These are phyloP conservation scores for Hirundichthys speculiger DNA, from an alignment of 2,113 vertebrate genomes.

Conservation along the genomic window DNA sequence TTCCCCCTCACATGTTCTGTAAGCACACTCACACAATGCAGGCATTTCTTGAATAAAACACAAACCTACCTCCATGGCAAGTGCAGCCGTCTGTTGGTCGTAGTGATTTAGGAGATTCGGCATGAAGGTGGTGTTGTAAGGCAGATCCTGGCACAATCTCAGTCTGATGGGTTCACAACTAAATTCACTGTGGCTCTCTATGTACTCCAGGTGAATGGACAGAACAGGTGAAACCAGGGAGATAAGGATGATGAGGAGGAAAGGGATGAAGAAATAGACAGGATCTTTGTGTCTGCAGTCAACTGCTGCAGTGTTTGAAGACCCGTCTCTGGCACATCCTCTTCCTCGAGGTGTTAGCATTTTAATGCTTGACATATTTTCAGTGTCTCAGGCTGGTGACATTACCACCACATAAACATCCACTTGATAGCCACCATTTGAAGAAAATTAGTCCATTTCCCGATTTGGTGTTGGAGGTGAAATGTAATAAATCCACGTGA, in stretches of 20 bases:
- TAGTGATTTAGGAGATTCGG: slow-evolving; percentile 98
- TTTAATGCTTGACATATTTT: slow-evolving; percentile 45
- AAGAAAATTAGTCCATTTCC: slow-evolving; percentile 27
- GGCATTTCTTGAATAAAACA: not conserved
- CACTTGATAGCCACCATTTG: not conserved
- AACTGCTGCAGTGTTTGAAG: slow-evolving; percentile 19
- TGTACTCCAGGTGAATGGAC: slow-evolving; percentile 72
- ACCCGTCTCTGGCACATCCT: slow-evolving; percentile 25
- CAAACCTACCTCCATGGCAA: slow-evolving; percentile 96
- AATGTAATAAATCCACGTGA: slow-evolving; percentile 9
- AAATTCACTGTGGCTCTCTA: slow-evolving; percentile 90
- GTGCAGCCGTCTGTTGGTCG: slow-evolving; percentile 95
- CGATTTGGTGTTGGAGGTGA: not conserved
- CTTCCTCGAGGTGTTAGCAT: slow-evolving; percentile 32
- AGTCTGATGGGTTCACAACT: slow-evolving; percentile 95
- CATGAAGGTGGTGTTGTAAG: slow-evolving; percentile 98
- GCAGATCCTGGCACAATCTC: slow-evolving; percentile 97
- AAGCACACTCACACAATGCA: slow-evolving; percentile 5
- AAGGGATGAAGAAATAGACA: slow-evolving; percentile 22
- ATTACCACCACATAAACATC: slow-evolving; percentile 17
- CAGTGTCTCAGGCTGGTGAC: slow-evolving; percentile 29
- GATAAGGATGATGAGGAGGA: slow-evolving; percentile 58
- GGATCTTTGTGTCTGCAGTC: slow-evolving; percentile 12
- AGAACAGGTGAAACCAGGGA: slow-evolving; percentile 52
- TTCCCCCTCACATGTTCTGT: no score